phyloP scores from a whole-genome alignment of 2,888 invertebrate genomes.

The Caenorhabditis sp. region DNA sequence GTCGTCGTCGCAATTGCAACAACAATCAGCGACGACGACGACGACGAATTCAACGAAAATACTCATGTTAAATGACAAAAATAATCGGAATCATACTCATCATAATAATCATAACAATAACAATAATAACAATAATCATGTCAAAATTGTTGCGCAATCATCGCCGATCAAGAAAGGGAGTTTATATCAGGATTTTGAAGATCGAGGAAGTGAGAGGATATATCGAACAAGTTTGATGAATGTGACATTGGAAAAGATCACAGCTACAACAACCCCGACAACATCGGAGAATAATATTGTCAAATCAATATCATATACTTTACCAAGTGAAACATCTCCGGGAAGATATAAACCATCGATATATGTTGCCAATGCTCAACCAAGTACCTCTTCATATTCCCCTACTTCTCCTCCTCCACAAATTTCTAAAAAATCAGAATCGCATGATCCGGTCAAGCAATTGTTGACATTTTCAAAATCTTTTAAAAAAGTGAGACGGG shows the following conservation, averaged over 20 bases:
- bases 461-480: constrained; percentile 67
- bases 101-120: background rate
- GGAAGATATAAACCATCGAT: background rate
- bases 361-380: background rate
- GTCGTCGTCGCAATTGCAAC: constrained; percentile 22
- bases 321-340: constrained; percentile 3
- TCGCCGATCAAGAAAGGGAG: constrained; percentile 16
- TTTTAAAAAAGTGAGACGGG: constrained; percentile 67
- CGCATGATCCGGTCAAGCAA: constrained; percentile 26
- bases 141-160: background rate
- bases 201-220: constrained; percentile 29
- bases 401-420: constrained; percentile 7
- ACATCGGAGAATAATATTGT: background rate
- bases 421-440: background rate
- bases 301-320: constrained; percentile 19
- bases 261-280: background rate
- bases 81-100: background rate
- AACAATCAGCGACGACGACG: background rate
- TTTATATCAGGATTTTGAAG: constrained; percentile 20
- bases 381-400: background rate
- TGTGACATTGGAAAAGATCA: constrained; percentile 20
- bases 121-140: background rate
- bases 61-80: no score
- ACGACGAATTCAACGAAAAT: background rate
- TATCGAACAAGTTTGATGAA: constrained; percentile 24